Evolutionary conservation across 2,113 vertebrate species (phyloP), one percentile per base, ranked within the genome.

Genomic region (Tricholaema leucomelas): DNA sequence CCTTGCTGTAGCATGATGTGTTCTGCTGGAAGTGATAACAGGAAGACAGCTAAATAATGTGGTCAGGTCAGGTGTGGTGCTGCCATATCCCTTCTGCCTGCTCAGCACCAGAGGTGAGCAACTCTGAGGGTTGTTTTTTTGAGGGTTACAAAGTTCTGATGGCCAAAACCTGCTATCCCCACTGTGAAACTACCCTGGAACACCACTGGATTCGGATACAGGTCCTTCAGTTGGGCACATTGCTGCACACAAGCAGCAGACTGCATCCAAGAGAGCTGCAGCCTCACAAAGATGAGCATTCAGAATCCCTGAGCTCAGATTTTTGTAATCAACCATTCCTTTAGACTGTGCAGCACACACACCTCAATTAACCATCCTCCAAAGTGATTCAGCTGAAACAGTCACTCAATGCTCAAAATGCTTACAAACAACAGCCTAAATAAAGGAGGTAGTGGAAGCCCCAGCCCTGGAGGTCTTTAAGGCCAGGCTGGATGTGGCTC

Each of bases 301-400:
- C 72, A 63, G 55, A 83, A 27, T 33, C 80, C 46, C 50, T 80
- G 78, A 94, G 84, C 65, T 88, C 75, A 82, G 74, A 61, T 61
- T 91, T 70, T 91, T 92, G 66, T 70, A 72, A 87, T 76, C 78
- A 93, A 35, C 67, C 28, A 28, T 82, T 48, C 21, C 33, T 85
- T 81, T 65, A 15, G 72, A 28, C 15, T 50, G 7, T 48, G 65
- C 52, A 54, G n/a, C 35, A 38, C 48, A 50, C 48, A 50, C 48
- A 24, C 48, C 61, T 79, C 71, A 82, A 76, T n/a, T 30, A 35
- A 36, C 50, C 31, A 12, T 66, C 28, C 35, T 55, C 55, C 81
- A 66, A 76, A 69, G 56, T 28, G 9, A 42, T 67, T 81, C 81
- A 27, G n/a, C 81, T 61, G 74, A 81, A 93, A 44, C 25, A 90